These are phyloP conservation scores for Aphis gossypii DNA, from an alignment of 1,140 invertebrate species.

Conservation along the genomic window DNA sequence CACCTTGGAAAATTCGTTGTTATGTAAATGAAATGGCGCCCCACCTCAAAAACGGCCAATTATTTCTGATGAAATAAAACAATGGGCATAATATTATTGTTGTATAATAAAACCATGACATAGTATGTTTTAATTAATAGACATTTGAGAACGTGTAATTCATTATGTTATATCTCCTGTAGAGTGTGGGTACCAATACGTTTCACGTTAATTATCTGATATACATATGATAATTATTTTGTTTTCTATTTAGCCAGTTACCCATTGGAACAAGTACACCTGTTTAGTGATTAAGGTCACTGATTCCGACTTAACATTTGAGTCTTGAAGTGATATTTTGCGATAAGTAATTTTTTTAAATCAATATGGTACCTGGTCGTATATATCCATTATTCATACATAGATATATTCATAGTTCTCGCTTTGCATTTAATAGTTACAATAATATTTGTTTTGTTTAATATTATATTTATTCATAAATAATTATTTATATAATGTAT, in stretches of 20 bases:
- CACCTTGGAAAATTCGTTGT: background rate
- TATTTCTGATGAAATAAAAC: background rate
- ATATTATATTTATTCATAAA: slow-evolving; percentile 10
- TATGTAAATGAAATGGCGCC: background rate
- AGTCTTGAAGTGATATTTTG: background rate
- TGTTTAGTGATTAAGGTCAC: background rate
- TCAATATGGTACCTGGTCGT: background rate
- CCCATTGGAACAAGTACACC: background rate
- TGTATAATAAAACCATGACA: background rate
- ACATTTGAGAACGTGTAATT: background rate
- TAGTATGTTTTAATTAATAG: background rate
- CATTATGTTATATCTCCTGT: background rate
- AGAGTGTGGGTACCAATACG: background rate
- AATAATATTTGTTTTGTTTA: background rate
- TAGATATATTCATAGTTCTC: background rate
- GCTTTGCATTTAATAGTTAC: background rate
- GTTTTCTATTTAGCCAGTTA: background rate
- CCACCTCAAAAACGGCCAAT: background rate
- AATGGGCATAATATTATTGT: background rate
- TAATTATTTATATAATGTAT: background rate
- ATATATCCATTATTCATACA: too few species aligned
- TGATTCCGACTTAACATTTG: background rate
- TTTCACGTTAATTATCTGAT: slow-evolving; percentile 2
- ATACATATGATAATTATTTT: slow-evolving; percentile 23
- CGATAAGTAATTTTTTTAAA: background rate